These are phyloP conservation scores for Phyllotis vaccarum DNA, from an alignment of 2,797 vertebrate genomes.

Conservation along the genomic window DNA sequence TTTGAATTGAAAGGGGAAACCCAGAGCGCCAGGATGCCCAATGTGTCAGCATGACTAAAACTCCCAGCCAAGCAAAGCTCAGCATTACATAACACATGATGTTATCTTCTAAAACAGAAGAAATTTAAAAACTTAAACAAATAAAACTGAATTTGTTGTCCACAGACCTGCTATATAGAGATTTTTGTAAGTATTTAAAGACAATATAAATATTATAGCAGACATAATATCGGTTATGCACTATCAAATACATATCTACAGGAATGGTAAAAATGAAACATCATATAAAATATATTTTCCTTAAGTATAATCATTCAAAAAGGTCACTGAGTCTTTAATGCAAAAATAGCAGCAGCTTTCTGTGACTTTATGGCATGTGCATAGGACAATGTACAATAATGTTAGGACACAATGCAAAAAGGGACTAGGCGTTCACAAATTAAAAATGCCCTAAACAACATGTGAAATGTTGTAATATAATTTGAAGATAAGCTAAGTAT, in stretches of 20 bases:
- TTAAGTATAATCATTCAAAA: conserved; percentile 13
- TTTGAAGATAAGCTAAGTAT: background rate
- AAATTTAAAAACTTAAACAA: background rate
- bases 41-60: background rate
- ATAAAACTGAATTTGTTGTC: background rate
- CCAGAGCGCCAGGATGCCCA: background rate
- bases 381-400: background rate
- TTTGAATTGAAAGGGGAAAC: background rate
- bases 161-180: background rate
- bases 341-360: background rate
- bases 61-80: background rate
- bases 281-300: background rate
- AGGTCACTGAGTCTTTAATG: background rate
- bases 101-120: background rate
- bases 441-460: background rate
- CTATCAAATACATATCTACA: background rate
- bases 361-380: background rate
- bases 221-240: background rate
- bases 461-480: conserved; percentile 15
- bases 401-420: background rate
- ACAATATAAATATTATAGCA: background rate
- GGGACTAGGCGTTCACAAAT: background rate
- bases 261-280: conserved; percentile 12
- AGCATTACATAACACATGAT: background rate
- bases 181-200: background rate